phyloP scores from a whole-genome alignment of 2,888 invertebrate species.

The Spodoptera picta region DNA sequence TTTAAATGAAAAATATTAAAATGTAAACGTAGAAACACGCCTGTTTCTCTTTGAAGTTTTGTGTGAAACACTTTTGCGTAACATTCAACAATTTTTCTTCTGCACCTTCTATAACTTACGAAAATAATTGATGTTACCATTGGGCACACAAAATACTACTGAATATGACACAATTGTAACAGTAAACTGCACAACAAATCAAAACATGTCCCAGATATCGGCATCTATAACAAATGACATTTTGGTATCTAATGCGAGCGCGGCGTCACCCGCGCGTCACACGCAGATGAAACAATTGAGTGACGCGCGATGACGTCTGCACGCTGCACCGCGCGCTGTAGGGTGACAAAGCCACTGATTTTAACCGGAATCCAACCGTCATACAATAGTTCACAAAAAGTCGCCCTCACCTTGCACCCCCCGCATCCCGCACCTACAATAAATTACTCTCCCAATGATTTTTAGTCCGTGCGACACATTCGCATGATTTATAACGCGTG shows the following conservation, averaged over 20 bases:
- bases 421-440: constrained; percentile 69
- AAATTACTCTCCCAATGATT: constrained; percentile 82
- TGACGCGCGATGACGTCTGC: constrained; percentile 54
- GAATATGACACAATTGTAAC: background rate
- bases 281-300: constrained; percentile 49
- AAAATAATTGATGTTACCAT: too few species aligned
- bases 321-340: constrained; percentile 24
- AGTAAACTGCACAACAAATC: constrained; percentile 17
- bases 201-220: constrained; percentile 30
- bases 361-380: constrained; percentile 64
- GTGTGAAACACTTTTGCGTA: too few species aligned
- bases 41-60: too few species aligned
- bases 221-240: constrained; percentile 25
- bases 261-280: constrained; percentile 25
- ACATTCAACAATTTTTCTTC: too few species aligned
- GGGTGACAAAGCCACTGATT: constrained; percentile 64
- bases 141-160: too few species aligned
- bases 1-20: constrained; percentile 10
- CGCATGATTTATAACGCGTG: constrained; percentile 80
- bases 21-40: constrained; percentile 1
- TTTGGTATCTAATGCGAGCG: constrained; percentile 30
- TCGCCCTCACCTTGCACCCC: constrained; percentile 74
- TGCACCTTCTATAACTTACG: too few species aligned
- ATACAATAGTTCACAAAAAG: constrained; percentile 75
- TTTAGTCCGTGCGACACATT: constrained; percentile 83